Conservation (phyloP, 2,888 invertebrate species). For the Apamea epomidion region DNA sequence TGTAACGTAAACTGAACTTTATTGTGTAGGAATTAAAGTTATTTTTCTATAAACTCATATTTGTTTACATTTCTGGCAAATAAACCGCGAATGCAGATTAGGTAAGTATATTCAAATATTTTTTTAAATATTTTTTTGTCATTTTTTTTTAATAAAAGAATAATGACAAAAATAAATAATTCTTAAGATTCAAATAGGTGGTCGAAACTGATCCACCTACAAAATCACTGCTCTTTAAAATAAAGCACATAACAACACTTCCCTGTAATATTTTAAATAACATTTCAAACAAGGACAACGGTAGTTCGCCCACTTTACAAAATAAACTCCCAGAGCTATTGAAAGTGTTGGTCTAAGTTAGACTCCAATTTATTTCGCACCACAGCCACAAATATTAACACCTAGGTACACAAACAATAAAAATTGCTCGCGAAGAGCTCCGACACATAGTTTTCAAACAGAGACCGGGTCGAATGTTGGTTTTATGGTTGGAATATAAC, state of each 20-base stretch:
- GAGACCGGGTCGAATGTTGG: conserved; percentile 2
- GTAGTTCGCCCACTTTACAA: conserved; percentile 14
- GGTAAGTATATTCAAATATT: neutral
- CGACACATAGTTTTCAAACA: conserved; percentile 14
- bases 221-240: neutral
- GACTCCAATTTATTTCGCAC: conserved; percentile 37
- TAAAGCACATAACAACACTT: conserved; percentile 2
- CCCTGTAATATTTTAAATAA: conserved; percentile 12
- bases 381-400: conserved; percentile 19
- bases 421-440: conserved; percentile 7
- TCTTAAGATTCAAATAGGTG: neutral
- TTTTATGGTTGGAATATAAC: conserved; percentile 8
- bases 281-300: conserved; percentile 17
- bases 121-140: too few species aligned
- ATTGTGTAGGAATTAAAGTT: too few species aligned
- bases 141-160: too few species aligned
- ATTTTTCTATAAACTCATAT: too few species aligned
- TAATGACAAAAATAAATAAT: neutral
- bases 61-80: too few species aligned
- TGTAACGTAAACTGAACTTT: too few species aligned
- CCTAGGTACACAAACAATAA: conserved; percentile 14
- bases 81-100: too few species aligned
- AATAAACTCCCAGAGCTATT: conserved; percentile 10
- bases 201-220: neutral
- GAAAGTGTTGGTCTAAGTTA: conserved; percentile 47